Evolutionary conservation across 2,113 vertebrate species (phyloP).

Genomic region (Aythya baeri): DNA sequence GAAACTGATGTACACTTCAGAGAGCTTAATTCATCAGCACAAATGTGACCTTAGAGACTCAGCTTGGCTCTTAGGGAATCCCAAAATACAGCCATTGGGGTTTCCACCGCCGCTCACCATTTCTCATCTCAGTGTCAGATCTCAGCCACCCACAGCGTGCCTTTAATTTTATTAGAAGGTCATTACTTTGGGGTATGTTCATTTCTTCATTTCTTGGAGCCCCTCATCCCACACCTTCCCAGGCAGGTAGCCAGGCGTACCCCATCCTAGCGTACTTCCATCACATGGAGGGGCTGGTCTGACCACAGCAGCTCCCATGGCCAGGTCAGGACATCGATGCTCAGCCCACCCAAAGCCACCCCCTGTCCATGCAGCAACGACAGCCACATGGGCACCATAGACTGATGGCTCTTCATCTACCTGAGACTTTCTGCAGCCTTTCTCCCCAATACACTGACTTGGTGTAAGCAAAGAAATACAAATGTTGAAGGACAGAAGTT

Average conservation of each 20-base stretch:
- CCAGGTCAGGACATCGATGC: accelerated
- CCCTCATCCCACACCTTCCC: not conserved
- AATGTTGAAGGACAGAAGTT: not conserved
- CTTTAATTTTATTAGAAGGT: accelerated
- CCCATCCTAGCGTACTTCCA: not conserved
- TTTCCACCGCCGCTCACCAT: not conserved
- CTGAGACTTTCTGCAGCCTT: not conserved
- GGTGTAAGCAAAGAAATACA: not conserved
- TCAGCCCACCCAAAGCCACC: not conserved
- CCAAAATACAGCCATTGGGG: not conserved
- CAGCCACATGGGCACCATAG: not conserved
- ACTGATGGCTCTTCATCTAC: not conserved
- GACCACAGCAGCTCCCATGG: not conserved
- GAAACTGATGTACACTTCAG: not conserved
- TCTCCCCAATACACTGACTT: not conserved
- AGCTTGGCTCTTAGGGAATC: not conserved
- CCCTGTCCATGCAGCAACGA: accelerated
- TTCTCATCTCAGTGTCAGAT: accelerated
- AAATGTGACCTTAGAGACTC: not conserved
- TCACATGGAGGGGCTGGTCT: accelerated
- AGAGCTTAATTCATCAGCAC: not conserved
- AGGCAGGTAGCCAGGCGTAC: too few relatives aligned
- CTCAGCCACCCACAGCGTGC: not conserved
- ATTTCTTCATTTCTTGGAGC: not conserved
- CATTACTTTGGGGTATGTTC: not conserved